Base-by-base conservation (phyloP, 2,113 vertebrate genomes). In the Calyptommatus sinebrachiatus region DNA sequence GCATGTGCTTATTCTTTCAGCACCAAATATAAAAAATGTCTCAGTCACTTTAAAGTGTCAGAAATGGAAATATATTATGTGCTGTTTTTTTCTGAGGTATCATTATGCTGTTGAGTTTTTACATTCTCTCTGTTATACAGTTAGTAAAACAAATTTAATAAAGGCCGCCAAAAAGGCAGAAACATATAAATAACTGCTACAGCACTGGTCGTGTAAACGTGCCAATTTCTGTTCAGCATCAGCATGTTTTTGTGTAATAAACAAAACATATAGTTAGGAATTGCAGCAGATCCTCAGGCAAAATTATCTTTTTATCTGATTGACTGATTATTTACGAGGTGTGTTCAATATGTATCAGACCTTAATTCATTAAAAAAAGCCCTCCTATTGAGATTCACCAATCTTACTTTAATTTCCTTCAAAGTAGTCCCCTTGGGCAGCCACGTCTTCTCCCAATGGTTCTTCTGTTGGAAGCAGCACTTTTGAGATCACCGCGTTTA, bases 11-110 rank as follows among this genome's bases (percentile, higher is more conserved):
- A 62, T 60, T 68, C 18, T 68, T 60, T 31, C 57, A 45, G 45
- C 7, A 26, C 41, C 72, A 74, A 31, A 74, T 74, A 48, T 74
- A 26, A 48, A 81, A 60, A 68, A 74, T 24, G 24, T 80, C 72
- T 74, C 21, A 73, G 71, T 10, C 61, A 68, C 20, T 62, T 71
- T 6, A 78, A 72, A 68, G 35, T 28, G 68, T 9, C 10, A 29
- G n/a, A 46, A 60, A n/a, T 11, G 10, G 8, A 69, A 67, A n/a
- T 1, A 35, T 7, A 60, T 24, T 57, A 11, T 57, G 41, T 41
- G 53, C n/a, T 31, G 9, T 3, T 9, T 53, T 66, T 29, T 66
- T 28, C 28, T 31, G 16, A 69, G 22, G 6, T n/a, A 16, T 16
- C 53, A 18, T 35, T 79, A 66, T 8, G 12, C 22, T 45, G n/a